Percentiles rank a stretch among this genome's conserved stretches.
Evolutionary conservation across 2,113 vertebrate species (phyloP).

Genomic region (Poecilia latipinna): DNA sequence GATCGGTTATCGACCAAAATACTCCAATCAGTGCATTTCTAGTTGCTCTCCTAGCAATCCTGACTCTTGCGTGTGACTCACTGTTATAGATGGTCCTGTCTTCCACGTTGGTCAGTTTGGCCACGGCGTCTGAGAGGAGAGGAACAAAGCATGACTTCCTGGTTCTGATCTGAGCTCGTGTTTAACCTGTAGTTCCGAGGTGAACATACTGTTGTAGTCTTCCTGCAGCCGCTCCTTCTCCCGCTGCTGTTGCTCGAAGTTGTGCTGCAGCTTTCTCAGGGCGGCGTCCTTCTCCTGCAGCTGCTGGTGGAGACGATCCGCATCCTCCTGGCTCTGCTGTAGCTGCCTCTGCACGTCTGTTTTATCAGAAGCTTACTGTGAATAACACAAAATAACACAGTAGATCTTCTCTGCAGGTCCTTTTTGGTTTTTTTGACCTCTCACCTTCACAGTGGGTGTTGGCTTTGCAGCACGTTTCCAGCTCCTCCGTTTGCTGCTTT

Average conservation of each 20-base stretch:
- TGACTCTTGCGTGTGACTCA: slow-evolving; percentile 29
- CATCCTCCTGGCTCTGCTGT: slow-evolving; percentile 26
- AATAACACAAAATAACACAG: not conserved
- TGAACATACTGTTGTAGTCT: slow-evolving; percentile 9
- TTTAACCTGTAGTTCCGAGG: not conserved
- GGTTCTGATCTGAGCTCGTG: not conserved
- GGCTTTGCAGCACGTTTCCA: slow-evolving; percentile 19
- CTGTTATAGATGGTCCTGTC: not conserved
- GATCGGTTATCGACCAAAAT: too few species aligned
- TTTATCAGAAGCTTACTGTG: slow-evolving; percentile 11
- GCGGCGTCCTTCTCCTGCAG: not conserved
- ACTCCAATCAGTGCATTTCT: too few species aligned
- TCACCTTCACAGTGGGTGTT: slow-evolving; percentile 41
- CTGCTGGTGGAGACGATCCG: slow-evolving; percentile 6
- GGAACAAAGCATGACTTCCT: not conserved
- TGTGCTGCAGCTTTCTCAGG: slow-evolving; percentile 12
- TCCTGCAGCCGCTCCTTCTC: slow-evolving; percentile 7
- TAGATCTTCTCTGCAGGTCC: not conserved
- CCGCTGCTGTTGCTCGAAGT: not conserved
- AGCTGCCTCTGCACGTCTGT: slow-evolving; percentile 37
- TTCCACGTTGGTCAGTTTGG: fast-evolving
- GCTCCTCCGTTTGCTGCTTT: slow-evolving; percentile 6
- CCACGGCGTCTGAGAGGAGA: slow-evolving; percentile 29
- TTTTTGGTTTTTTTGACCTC: not conserved
- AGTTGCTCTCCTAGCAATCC: not conserved